phyloP scores from a whole-genome alignment of 2,113 vertebrate genomes.

The Nanorana parkeri region DNA sequence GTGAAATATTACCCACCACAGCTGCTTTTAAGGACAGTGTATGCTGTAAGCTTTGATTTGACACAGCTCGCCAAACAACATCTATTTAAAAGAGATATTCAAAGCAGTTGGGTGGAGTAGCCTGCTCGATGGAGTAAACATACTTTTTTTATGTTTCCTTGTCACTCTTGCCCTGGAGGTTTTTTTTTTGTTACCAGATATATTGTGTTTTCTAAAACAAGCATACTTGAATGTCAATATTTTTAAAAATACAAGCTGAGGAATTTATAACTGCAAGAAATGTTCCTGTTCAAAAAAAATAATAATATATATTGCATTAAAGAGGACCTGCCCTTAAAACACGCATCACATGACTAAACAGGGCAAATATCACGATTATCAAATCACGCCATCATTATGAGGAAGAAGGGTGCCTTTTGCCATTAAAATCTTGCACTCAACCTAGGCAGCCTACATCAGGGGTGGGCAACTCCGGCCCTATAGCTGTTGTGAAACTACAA shows the following conservation, averaged over 20 bases:
- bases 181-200: background rate
- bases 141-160: background rate
- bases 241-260: background rate
- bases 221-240: background rate
- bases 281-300: too few relatives aligned
- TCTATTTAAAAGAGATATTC: slow-evolving; percentile 9
- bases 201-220: background rate
- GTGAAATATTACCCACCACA: background rate
- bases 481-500: too few relatives aligned
- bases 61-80: slow-evolving; percentile 6
- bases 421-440: too few relatives aligned
- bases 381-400: too few relatives aligned
- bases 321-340: too few relatives aligned
- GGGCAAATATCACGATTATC: too few relatives aligned
- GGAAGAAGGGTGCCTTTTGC: too few relatives aligned
- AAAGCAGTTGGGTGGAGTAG: background rate
- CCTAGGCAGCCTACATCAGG: too few relatives aligned
- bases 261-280: background rate
- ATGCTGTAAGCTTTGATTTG: background rate
- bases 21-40: slow-evolving; percentile 2
- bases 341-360: too few relatives aligned
- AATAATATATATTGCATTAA: too few relatives aligned
- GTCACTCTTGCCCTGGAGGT: background rate
- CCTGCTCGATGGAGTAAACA: background rate
- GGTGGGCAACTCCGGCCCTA: too few relatives aligned